Conservation (phyloP, 2,113 vertebrate species). For the Hystrix cristata region DNA sequence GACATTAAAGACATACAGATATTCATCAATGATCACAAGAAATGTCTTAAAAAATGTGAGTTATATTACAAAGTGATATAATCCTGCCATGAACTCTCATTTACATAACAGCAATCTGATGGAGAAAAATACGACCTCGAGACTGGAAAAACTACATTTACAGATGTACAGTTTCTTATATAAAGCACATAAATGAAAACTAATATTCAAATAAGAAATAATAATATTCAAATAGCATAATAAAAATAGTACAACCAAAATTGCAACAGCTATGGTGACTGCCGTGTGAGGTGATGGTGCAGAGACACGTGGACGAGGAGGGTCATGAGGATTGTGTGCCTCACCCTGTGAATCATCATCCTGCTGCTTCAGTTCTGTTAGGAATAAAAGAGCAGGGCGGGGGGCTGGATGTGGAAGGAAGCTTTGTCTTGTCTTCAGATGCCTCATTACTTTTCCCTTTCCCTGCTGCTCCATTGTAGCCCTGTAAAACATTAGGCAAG, state of each 20-base stretch:
- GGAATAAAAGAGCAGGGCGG: slow-evolving; percentile 67
- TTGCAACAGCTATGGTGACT: not conserved
- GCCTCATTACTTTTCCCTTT: slow-evolving; percentile 64
- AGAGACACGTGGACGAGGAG: not conserved
- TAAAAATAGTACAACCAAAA: slow-evolving; percentile 48
- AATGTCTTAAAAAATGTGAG: slow-evolving; percentile 25
- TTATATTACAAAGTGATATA: not conserved
- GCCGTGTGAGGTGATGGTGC: slow-evolving; percentile 23
- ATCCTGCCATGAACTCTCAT: not conserved
- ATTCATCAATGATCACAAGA: slow-evolving; percentile 30
- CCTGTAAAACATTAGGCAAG: slow-evolving; percentile 72
- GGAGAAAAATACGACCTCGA: slow-evolving; percentile 58
- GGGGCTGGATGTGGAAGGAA: slow-evolving; percentile 65
- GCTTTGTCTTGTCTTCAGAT: slow-evolving; percentile 66
- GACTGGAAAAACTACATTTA: slow-evolving; percentile 45
- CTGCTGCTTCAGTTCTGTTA: slow-evolving; percentile 67
- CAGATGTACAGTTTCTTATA: slow-evolving; percentile 42
- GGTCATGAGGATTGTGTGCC: slow-evolving; percentile 45
- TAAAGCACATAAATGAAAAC: slow-evolving; percentile 65
- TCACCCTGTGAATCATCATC: slow-evolving; percentile 71
- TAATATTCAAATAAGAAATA: slow-evolving; percentile 48
- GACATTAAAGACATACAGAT: slow-evolving; percentile 16
- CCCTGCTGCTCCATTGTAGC: slow-evolving; percentile 69
- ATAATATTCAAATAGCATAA: slow-evolving; percentile 60
- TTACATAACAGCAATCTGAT: slow-evolving; percentile 2